Evolutionary conservation across 2,888 invertebrate genomes (phyloP).

Genomic region (Nephrotoma guestfalica): DNA sequence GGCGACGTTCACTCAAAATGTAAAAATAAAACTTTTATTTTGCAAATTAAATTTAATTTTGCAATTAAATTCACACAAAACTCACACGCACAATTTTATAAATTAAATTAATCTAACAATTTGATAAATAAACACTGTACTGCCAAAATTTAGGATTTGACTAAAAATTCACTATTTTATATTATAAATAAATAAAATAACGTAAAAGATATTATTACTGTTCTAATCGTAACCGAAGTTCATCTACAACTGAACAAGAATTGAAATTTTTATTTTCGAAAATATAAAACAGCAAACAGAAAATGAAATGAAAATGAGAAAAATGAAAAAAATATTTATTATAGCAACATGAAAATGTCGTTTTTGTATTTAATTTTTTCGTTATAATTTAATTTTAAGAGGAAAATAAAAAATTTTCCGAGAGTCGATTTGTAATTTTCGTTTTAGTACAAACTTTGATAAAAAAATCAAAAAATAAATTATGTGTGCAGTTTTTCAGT

Average conservation of each 20-base stretch:
- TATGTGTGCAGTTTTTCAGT: background rate
- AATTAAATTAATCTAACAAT: background rate
- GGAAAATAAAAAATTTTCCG: background rate
- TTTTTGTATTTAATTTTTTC: background rate
- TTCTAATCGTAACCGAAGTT: background rate
- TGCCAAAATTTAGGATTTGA: background rate
- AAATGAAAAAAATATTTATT: background rate
- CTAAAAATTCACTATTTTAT: background rate
- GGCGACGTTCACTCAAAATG: background rate
- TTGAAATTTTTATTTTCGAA: background rate
- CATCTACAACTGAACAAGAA: background rate
- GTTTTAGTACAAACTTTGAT: background rate
- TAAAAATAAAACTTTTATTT: background rate
- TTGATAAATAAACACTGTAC: background rate
- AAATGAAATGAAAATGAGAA: background rate
- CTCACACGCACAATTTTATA: background rate
- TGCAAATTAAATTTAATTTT: background rate
- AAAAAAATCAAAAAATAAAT: background rate
- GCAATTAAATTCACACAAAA: background rate
- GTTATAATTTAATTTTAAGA: background rate
- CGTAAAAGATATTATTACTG: background rate
- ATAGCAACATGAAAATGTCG: background rate
- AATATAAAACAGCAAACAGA: background rate
- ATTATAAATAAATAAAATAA: background rate
- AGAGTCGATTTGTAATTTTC: background rate